Conservation (phyloP, 2,888 invertebrate genomes). For the Resseliella maxima region DNA sequence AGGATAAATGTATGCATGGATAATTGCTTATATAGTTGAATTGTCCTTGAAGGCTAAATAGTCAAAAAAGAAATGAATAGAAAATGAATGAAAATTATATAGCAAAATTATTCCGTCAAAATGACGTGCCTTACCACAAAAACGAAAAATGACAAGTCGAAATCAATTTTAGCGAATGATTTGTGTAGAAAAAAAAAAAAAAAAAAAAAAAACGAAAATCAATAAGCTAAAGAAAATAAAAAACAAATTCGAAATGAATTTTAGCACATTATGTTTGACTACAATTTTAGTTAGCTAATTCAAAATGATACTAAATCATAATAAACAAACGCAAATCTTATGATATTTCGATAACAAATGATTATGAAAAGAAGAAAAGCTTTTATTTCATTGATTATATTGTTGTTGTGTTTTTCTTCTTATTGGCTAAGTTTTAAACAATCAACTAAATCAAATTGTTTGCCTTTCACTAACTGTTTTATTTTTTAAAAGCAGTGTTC, state of each 20-base stretch:
- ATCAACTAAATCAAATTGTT: no score
- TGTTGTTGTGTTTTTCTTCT: no score
- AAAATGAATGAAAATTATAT: background rate
- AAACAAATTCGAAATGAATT: background rate
- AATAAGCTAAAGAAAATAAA: background rate
- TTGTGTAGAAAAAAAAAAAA: background rate
- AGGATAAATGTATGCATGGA: background rate
- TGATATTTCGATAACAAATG: background rate
- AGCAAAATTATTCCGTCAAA: conserved; percentile 50
- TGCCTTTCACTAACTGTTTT: no score
- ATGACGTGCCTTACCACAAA: conserved; percentile 35
- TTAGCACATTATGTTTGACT: background rate
- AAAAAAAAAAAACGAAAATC: background rate
- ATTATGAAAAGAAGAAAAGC: no score
- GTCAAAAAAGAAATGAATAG: background rate
- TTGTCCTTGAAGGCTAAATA: background rate
- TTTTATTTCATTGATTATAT: no score
- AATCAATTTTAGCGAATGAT: conserved; percentile 19
- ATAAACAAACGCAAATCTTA: no score
- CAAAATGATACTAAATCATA: background rate
- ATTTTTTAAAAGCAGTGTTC: no score
- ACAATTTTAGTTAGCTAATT: background rate
- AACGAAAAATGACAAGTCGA: background rate
- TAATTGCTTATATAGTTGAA: conserved; percentile 30
- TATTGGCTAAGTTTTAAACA: no score